A percentile compares a stretch with the other conserved stretches of the same genome.
Evolutionary conservation across 2,113 vertebrate species (phyloP).

Genomic region (Varanus komodoensis): DNA sequence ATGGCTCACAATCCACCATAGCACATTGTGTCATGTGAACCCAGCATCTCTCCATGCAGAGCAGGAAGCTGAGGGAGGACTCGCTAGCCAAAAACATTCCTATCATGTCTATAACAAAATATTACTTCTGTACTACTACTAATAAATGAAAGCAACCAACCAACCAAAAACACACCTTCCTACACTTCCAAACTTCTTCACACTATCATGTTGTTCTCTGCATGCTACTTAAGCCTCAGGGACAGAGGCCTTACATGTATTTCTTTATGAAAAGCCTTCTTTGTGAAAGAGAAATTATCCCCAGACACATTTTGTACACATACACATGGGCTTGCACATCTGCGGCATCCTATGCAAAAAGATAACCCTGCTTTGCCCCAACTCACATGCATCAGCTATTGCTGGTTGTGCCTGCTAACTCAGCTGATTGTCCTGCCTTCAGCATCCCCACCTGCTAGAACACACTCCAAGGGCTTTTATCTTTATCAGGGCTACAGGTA

Average conservation of each 20-base stretch:
- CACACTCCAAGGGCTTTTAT: neutral
- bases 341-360: neutral
- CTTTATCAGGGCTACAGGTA: neutral
- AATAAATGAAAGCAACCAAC: neutral
- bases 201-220: neutral
- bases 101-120: neutral
- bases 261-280: accelerated
- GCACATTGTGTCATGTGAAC: no score
- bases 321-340: neutral
- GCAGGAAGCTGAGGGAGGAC: constrained; percentile 16
- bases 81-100: neutral
- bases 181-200: neutral
- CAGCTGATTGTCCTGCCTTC: neutral
- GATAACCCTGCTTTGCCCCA: neutral
- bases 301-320: neutral
- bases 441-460: neutral
- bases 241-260: neutral
- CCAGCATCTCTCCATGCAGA: neutral
- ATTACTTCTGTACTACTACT: neutral
- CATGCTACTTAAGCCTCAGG: accelerated
- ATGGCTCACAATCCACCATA: no score
- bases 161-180: neutral
- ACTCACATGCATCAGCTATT: neutral
- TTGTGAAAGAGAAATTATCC: neutral
- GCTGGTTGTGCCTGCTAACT: neutral